Conservation (phyloP, 2,113 vertebrate genomes). For the Ceuthmochares aereus region DNA sequence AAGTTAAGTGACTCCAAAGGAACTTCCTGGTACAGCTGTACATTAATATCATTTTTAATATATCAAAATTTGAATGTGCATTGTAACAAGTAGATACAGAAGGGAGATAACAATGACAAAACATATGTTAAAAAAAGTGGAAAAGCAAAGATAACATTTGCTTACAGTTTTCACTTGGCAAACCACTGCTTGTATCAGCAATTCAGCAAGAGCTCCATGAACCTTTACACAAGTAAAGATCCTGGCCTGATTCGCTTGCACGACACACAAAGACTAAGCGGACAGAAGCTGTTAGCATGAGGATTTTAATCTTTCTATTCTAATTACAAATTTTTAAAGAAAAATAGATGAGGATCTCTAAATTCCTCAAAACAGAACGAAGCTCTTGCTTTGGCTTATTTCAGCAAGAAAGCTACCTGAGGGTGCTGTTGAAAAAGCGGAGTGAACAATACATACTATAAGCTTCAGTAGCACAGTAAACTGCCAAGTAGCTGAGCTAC, state of each 20-base stretch:
- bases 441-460: background rate
- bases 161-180: conserved; percentile 7
- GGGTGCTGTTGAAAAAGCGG: background rate
- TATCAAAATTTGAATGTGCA: background rate
- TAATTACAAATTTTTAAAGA: background rate
- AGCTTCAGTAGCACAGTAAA: background rate
- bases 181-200: background rate
- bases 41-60: background rate
- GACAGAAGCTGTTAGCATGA: background rate
- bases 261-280: background rate
- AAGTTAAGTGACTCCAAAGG: background rate
- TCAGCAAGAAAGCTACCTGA: background rate
- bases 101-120: background rate
- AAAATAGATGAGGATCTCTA: background rate
- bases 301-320: background rate
- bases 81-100: background rate
- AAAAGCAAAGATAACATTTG: background rate
- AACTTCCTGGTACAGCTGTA: background rate
- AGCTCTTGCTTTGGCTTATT: background rate
- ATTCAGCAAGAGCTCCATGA: background rate
- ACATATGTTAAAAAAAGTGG: background rate
- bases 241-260: background rate
- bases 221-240: background rate
- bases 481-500: background rate
- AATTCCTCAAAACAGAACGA: background rate